Base-by-base conservation (phyloP, 2,113 vertebrate species). In the Gambusia affinis region DNA sequence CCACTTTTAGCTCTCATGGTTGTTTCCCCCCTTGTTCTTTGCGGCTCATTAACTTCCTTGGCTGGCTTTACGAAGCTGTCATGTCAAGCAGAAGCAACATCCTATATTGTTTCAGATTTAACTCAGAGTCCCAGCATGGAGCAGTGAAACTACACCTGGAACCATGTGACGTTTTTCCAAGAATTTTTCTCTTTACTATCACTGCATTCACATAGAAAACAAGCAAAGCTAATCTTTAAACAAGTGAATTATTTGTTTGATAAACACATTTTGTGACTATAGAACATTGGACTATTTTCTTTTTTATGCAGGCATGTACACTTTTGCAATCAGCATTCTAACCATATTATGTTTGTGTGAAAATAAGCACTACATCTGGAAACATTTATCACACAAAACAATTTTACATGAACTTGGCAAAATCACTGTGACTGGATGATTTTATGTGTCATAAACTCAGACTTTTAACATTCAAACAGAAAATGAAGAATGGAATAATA, bases 1-100 rank as follows among this genome's bases (percentile, higher is more conserved):
- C 86, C 85, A 88, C 70, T 88, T 89, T 70, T 71, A 73, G 29
- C 65, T 67, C 75, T 60, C 22, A 60, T n/a, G 44, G 28, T 47
- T 64, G n/a, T 70, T 51, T 24, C n/a, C 22, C n/a, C 14, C 24
- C 3, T 73, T 70, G 35, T 28, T 29, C 42, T 80, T 27, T 35
- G 39, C 6, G 8, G 72, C 73, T 81, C 79, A 86, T 76, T 69
- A 72, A 64, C 68, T 67, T 28, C 64, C 72, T 77, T 57, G 70
- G 70, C 75, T 72, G 68, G 2, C 69, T 78, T 44, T 8, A 44
- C 30, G 61, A 67, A 30, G 67, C 63, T 65, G 82, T 75, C 51
- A 84, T 78, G 74, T 81, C 70, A 67, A 75, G 69, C 24, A 51
- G 33, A 24, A 70, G 70, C 73, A 81, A 78, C 82, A 68, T 64